Evolutionary conservation across 2,888 invertebrate genomes (phyloP).

Genomic region (Rotaria socialis): DNA sequence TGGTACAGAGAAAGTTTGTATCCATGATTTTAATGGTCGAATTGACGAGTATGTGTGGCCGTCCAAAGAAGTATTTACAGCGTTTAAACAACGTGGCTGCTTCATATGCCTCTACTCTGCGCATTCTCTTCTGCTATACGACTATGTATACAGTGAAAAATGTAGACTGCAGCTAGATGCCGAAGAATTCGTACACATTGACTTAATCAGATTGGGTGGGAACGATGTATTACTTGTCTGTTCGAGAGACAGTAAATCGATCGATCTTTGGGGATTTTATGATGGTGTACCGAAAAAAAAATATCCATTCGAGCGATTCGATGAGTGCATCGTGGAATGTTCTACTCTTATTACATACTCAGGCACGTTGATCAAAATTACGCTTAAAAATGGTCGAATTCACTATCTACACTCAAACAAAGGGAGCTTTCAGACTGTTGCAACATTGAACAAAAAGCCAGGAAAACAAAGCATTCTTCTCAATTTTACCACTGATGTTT

Average conservation of each 20-base stretch:
- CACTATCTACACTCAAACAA: neutral
- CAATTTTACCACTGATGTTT: neutral
- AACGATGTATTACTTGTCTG: neutral
- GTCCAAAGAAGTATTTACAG: too few species aligned
- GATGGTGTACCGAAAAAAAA: neutral
- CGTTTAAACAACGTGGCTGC: too few species aligned
- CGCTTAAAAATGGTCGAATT: neutral
- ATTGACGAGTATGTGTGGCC: too few species aligned
- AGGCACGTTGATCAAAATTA: neutral
- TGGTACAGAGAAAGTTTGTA: too few species aligned
- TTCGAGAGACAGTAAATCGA: neutral
- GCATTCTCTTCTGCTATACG: too few species aligned
- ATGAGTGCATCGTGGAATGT: neutral
- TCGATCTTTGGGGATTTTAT: neutral
- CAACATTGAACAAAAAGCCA: neutral
- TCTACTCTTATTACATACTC: fast-evolving
- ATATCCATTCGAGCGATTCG: neutral
- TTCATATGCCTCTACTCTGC: too few species aligned
- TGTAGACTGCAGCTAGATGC: neutral
- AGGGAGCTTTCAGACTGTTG: neutral
- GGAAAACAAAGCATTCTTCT: neutral
- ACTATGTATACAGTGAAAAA: too few species aligned
- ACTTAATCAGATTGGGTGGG: too few species aligned
- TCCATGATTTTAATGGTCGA: too few species aligned
- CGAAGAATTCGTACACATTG: neutral